These are phyloP conservation scores for Peromyscus nudipes DNA, from an alignment of 2,797 vertebrate genomes.

Conservation along the genomic window DNA sequence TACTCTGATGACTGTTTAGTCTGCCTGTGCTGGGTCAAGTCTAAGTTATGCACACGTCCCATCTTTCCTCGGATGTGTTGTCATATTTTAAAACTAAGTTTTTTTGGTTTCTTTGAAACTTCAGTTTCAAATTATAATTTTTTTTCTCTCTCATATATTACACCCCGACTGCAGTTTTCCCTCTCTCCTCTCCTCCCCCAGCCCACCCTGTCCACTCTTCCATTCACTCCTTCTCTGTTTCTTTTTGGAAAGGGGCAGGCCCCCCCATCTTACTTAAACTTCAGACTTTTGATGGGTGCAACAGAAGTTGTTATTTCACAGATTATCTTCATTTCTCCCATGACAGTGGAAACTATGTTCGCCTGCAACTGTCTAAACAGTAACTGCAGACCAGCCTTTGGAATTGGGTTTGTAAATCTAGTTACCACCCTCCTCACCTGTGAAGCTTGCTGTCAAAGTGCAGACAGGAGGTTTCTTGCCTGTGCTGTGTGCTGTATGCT, in stretches of 20 bases:
- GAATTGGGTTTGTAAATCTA: not conserved
- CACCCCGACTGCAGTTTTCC: not conserved
- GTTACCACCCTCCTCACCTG: not conserved
- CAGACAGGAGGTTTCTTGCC: not conserved
- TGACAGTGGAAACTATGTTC: not conserved
- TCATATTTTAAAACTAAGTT: not conserved
- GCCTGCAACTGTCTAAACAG: not conserved
- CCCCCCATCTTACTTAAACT: not conserved
- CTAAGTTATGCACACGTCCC: not conserved
- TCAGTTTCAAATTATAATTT: not conserved
- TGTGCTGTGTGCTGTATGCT: not conserved
- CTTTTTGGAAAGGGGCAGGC: not conserved
- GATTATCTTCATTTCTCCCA: constrained; percentile 16
- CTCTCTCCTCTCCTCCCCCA: too few relatives aligned
- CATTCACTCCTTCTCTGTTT: not conserved
- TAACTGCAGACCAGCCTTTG: not conserved
- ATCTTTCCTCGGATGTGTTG: not conserved
- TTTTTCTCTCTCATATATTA: not conserved
- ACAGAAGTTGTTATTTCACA: not conserved
- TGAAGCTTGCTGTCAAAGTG: not conserved
- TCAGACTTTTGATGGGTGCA: not conserved
- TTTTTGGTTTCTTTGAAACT: not conserved
- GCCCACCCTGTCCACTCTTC: too few relatives aligned
- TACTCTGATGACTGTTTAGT: not conserved
- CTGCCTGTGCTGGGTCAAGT: not conserved